Percentiles rank a stretch among this genome's conserved stretches.
Evolutionary conservation across 2,888 invertebrate species (phyloP).

Genomic region (Lithosia quadra): DNA sequence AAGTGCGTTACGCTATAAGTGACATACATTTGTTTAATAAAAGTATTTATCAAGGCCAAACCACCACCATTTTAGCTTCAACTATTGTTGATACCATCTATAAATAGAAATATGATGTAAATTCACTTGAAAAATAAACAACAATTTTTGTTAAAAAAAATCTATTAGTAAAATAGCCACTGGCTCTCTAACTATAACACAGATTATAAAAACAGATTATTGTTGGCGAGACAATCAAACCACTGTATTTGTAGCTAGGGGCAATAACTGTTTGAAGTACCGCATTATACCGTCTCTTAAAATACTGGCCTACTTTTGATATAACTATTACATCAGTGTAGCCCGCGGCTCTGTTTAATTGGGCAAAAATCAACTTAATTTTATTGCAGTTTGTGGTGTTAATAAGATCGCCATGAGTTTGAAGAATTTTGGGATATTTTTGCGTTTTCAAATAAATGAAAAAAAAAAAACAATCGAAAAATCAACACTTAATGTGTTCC

Average conservation of each 20-base stretch:
- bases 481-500: too few relatives aligned
- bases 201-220: neutral
- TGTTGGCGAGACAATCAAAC: neutral
- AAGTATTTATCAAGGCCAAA: neutral
- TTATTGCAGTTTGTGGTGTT: neutral
- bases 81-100: too few relatives aligned
- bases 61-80: too few relatives aligned
- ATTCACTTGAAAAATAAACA: too few relatives aligned
- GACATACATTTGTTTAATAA: neutral
- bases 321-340: constrained; percentile 5
- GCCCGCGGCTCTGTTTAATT: constrained; percentile 19
- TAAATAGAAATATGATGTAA: too few relatives aligned
- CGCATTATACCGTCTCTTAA: neutral
- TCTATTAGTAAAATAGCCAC: neutral
- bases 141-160: too few relatives aligned
- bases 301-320: constrained; percentile 8
- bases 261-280: constrained; percentile 1
- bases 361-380: constrained; percentile 1
- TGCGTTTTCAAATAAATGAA: too few relatives aligned
- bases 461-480: too few relatives aligned
- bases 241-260: neutral
- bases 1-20: neutral
- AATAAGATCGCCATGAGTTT: neutral
- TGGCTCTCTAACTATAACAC: neutral
- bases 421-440: neutral